Conservation (phyloP, 2,888 invertebrate species). For the Acanthoscelides obtectus region DNA sequence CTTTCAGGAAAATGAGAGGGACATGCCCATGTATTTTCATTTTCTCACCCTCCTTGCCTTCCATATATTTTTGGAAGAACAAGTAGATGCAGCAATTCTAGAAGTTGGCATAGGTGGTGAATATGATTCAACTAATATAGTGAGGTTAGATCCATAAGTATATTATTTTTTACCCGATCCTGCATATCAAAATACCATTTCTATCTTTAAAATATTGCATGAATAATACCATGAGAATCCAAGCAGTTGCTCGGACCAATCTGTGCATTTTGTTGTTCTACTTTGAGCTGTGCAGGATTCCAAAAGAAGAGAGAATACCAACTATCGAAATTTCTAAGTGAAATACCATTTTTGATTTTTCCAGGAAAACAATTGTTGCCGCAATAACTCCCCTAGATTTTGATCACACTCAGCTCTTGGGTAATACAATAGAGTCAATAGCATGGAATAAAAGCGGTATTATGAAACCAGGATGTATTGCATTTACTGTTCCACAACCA, state of each 20-base stretch:
- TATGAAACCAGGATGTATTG: conserved; percentile 71
- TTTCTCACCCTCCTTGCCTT: conserved; percentile 91
- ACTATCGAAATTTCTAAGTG: neutral
- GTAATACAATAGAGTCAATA: conserved; percentile 78
- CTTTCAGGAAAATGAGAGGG: conserved; percentile 52
- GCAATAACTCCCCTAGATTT: conserved; percentile 88
- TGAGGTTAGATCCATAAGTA: conserved; percentile 58
- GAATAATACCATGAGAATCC: too few relatives aligned
- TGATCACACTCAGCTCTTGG: conserved; percentile 83
- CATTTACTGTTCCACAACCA: conserved; percentile 68
- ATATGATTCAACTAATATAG: conserved; percentile 89
- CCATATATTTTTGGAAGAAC: conserved; percentile 77
- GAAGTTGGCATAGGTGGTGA: conserved; percentile 98
- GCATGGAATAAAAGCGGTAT: conserved; percentile 96
- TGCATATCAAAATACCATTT: neutral
- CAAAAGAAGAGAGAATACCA: too few relatives aligned
- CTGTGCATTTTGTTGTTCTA: too few relatives aligned
- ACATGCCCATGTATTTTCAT: conserved; percentile 92
- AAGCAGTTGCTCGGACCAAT: too few relatives aligned
- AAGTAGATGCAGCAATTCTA: conserved; percentile 87
- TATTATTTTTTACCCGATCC: neutral
- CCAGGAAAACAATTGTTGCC: conserved; percentile 74
- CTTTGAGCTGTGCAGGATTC: too few relatives aligned
- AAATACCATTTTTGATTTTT: conserved; percentile 6
- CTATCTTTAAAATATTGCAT: neutral